A percentile compares a stretch with the other conserved stretches of the same genome.
phyloP scores from a whole-genome alignment of 1,140 invertebrate species.

The Ooceraea biroi region DNA sequence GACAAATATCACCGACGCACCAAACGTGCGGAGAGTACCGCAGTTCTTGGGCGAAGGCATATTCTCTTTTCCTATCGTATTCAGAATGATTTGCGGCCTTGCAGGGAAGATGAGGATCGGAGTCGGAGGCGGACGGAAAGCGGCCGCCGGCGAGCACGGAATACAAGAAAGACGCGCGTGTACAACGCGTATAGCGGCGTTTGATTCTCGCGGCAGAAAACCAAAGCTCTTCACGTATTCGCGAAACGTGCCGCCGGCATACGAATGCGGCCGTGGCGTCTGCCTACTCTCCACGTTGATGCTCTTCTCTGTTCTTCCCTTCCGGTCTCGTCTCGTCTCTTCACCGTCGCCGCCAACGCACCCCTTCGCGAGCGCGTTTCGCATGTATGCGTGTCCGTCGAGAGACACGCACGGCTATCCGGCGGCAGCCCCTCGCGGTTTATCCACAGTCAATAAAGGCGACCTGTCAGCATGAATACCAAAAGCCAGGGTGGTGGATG shows the following conservation, averaged over 20 bases:
- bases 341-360: constrained; percentile 1
- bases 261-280: constrained; percentile 69
- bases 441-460: constrained; percentile 84
- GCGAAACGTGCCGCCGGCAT: constrained; percentile 69
- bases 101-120: neutral
- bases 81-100: constrained; percentile 15
- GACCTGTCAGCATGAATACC: constrained; percentile 83
- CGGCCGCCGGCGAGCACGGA: constrained; percentile 49
- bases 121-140: neutral
- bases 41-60: too few relatives aligned
- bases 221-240: constrained; percentile 76
- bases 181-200: constrained; percentile 53
- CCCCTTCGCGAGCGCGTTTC: constrained; percentile 49
- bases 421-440: constrained; percentile 69
- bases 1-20: too few relatives aligned
- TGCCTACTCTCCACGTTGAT: constrained; percentile 1
- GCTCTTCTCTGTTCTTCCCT: constrained; percentile 8
- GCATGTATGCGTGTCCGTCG: constrained; percentile 39
- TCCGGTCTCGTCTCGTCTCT: neutral
- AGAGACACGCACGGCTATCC: constrained; percentile 65
- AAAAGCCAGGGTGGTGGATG: constrained; percentile 71
- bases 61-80: too few relatives aligned
- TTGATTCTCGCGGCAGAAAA: constrained; percentile 74
- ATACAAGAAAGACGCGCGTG: constrained; percentile 43
- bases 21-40: too few relatives aligned